Evolutionary conservation across 2,113 vertebrate genomes (phyloP).

Genomic region (Protobothrops flavoviridis): DNA sequence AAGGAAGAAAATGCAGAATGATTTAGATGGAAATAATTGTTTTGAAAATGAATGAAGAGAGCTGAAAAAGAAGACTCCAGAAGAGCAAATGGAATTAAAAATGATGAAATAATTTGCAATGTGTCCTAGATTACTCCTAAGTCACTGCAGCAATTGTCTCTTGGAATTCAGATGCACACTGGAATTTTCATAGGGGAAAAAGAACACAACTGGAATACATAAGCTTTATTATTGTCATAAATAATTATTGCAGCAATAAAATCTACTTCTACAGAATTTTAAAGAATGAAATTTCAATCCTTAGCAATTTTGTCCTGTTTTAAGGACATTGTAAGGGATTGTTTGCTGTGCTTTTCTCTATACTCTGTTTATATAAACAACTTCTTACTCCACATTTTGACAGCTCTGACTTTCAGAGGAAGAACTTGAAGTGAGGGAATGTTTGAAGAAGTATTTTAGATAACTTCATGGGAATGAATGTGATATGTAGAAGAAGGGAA

Average conservation of each 20-base stretch:
- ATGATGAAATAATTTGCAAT: not conserved
- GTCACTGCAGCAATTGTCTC: not conserved
- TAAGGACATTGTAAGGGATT: not conserved
- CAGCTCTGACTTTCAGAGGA: not conserved
- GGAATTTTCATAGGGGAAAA: not conserved
- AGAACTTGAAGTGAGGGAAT: not conserved
- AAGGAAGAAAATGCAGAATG: not conserved
- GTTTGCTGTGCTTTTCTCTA: not conserved
- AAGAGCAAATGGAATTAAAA: not conserved
- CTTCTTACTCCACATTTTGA: not conserved
- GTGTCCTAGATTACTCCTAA: not conserved
- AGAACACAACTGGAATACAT: not conserved
- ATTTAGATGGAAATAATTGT: not conserved
- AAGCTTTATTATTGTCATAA: not conserved
- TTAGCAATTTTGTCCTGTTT: not conserved
- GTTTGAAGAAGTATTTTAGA: not conserved
- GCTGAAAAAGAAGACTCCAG: not conserved
- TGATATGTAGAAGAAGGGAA: not conserved
- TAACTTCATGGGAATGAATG: not conserved
- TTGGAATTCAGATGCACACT: not conserved
- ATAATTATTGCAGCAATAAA: not conserved
- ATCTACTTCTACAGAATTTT: not conserved
- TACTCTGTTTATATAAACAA: not conserved
- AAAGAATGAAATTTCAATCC: not conserved
- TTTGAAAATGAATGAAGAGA: not conserved